phyloP scores from a whole-genome alignment of 2,888 invertebrate species.

The Harpalus rufipes region DNA sequence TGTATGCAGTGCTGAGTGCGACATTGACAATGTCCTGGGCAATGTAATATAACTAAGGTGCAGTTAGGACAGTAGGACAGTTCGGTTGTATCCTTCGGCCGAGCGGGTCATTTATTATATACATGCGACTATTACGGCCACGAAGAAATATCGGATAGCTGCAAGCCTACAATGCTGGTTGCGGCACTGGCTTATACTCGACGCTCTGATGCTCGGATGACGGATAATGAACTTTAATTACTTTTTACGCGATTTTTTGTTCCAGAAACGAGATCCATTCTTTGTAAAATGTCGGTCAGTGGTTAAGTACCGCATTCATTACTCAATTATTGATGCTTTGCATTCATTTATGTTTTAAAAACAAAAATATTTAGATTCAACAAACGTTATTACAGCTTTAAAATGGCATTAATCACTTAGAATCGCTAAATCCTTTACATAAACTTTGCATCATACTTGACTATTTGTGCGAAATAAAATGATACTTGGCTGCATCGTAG shows the following conservation, averaged over 20 bases:
- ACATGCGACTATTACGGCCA: background rate
- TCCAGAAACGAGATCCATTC: constrained; percentile 8
- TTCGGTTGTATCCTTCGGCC: too few species aligned
- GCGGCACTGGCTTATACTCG: too few species aligned
- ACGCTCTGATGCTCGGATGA: background rate
- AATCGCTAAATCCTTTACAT: too few species aligned
- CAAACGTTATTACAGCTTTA: too few species aligned
- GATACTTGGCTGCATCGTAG: too few species aligned
- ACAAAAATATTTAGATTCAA: background rate
- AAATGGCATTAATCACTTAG: too few species aligned
- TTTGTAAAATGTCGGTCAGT: constrained; percentile 12
- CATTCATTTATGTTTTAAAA: background rate
- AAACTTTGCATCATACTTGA: too few species aligned
- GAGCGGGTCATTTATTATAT: background rate
- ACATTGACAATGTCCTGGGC: background rate
- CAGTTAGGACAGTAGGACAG: too few species aligned
- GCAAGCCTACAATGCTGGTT: background rate
- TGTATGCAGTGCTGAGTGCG: background rate
- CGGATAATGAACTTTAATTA: constrained; percentile 39
- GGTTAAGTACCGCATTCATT: constrained; percentile 18
- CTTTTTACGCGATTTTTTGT: constrained; percentile 31
- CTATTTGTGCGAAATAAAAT: too few species aligned
- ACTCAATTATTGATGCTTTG: constrained; percentile 18
- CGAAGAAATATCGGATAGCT: background rate
- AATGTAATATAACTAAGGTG: background rate